These are phyloP conservation scores for Chaetogeoica ovagalla DNA, from an alignment of 2,888 invertebrate genomes.

Conservation along the genomic window DNA sequence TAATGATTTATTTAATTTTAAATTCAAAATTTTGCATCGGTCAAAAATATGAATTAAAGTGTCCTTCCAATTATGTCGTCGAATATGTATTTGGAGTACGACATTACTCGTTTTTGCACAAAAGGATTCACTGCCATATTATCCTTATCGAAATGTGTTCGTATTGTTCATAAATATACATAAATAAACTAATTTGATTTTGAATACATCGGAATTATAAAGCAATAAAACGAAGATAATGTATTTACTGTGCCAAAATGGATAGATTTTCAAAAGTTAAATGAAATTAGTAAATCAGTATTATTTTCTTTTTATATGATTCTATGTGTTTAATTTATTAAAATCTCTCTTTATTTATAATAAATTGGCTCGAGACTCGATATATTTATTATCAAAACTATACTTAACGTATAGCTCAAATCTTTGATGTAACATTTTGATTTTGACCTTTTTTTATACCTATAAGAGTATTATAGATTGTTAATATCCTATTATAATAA, in stretches of 20 bases:
- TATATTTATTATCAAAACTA: slow-evolving; percentile 3
- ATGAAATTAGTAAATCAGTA: background rate
- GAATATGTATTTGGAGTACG: background rate
- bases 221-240: background rate
- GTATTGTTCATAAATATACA: slow-evolving; percentile 25
- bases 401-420: slow-evolving; percentile 8
- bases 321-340: background rate
- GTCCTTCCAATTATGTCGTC: slow-evolving; percentile 9
- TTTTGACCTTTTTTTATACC: background rate
- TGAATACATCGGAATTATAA: slow-evolving; percentile 20
- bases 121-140: slow-evolving; percentile 36
- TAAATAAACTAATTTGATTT: slow-evolving; percentile 3
- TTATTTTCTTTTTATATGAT: slow-evolving; percentile 5
- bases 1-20: slow-evolving; percentile 5
- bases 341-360: slow-evolving; percentile 4
- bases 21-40: background rate
- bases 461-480: background rate
- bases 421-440: slow-evolving; percentile 25
- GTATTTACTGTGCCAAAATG: slow-evolving; percentile 35
- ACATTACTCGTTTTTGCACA: slow-evolving; percentile 16
- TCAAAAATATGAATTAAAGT: slow-evolving; percentile 15
- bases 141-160: slow-evolving; percentile 36
- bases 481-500: background rate
- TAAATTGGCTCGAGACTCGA: background rate
- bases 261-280: background rate